These are phyloP conservation scores for Drosophila anomalata DNA, from an alignment of 2,888 invertebrate genomes.

Conservation along the genomic window DNA sequence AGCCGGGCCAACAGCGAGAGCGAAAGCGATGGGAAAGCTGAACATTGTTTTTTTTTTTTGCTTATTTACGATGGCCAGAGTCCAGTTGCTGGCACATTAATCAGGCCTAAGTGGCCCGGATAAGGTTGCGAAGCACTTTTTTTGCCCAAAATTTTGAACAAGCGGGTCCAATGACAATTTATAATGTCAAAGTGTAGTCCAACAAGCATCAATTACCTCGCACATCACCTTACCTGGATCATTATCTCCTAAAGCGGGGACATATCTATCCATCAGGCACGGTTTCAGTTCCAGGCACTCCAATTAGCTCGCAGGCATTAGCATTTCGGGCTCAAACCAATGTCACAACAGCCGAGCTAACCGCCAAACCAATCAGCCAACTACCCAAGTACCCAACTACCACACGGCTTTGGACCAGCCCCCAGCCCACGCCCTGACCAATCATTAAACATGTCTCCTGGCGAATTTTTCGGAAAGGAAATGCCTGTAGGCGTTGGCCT, in stretches of 20 bases:
- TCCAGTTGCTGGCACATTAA: constrained; percentile 61
- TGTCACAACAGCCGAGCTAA: constrained; percentile 24
- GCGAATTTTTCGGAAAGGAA: constrained; percentile 51
- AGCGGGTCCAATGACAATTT: constrained; percentile 25
- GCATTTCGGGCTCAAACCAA: constrained; percentile 21
- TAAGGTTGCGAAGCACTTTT: constrained; percentile 46
- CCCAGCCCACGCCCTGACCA: constrained; percentile 27
- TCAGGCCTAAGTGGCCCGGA: constrained; percentile 73
- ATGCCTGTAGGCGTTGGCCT: constrained; percentile 47
- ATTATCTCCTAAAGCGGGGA: neutral
- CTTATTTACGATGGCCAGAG: constrained; percentile 36
- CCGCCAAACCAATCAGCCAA: constrained; percentile 65
- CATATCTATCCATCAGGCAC: neutral
- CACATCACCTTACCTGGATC: neutral
- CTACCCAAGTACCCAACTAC: constrained; percentile 21
- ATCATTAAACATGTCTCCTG: constrained; percentile 65
- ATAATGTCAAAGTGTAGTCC: constrained; percentile 19
- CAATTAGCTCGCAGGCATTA: constrained; percentile 23
- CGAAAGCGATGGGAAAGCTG: neutral
- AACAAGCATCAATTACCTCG: constrained; percentile 24
- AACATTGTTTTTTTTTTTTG: constrained; percentile 2
- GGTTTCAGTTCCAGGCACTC: constrained; percentile 8
- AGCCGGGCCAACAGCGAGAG: constrained; percentile 4
- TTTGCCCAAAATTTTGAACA: constrained; percentile 12
- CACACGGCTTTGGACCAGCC: neutral